Base-by-base conservation (phyloP, 2,888 invertebrate genomes). In the Drosophila heteroneura region DNA sequence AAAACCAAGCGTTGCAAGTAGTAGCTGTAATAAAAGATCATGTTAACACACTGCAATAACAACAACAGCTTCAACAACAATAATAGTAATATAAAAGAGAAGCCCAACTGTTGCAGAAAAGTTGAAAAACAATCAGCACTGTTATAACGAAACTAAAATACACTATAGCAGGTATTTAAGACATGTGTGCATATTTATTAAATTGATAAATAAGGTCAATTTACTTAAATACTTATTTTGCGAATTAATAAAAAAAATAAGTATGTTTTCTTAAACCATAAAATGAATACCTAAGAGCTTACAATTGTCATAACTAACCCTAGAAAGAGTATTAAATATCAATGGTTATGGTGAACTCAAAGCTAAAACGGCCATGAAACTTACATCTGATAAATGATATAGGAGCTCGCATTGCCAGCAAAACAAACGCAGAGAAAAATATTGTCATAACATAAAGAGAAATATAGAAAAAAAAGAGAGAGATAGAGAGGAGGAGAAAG, bases 331-430 rank as follows among this genome's bases (percentile, higher is more conserved):
- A 72, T 62, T 53, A 37, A 56, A 70, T 35, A 37, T 47, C 71
- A 90, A 69, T 84, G 71, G 76, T 83, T 85, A 85, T 76, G 74
- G 71, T 67, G 84, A 77, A 87, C 85, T 74, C 82, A 71, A 70
- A 82, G 82, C 64, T 57, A 49, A 74, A 70, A 70, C 68, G 65
- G 37, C 76, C 69, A 81, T 79, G 76, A 74, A 89, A 86, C 91
- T 88, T 88, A 88, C 91, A 88, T 88, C 88, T 88, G 88, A 91
- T 88, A 88, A 91, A 85, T 88, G 84, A 85, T 88, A 89, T 86
- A 90, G 84, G 73, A 77, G 85, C 78, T 87, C 79, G 71, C 44
- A 51, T 61, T 71, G 61, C 58, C 82, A 66, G 63, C 74, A 70
- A 70, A 59, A 68, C 71, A 64, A 76, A 83, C 75, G 76, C 75